phyloP scores from a whole-genome alignment of 2,113 vertebrate genomes.

The Hipposideros armiger region DNA sequence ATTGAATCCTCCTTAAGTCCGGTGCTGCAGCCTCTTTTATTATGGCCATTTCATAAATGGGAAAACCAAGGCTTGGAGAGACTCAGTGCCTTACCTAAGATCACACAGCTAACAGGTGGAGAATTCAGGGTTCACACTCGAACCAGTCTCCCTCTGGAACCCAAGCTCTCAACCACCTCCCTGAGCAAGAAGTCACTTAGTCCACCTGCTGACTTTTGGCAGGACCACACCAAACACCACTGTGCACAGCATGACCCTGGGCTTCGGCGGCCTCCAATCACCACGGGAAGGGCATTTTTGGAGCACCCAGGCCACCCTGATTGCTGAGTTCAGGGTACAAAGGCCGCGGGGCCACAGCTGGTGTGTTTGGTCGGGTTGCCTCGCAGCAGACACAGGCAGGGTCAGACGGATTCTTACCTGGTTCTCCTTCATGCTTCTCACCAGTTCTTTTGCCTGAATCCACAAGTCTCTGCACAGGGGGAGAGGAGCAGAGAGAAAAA shows the following conservation, averaged over 20 bases:
- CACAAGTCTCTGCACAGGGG: conserved; percentile 83
- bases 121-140: background rate
- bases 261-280: background rate
- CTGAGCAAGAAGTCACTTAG: background rate
- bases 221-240: no score
- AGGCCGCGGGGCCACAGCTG: accelerated
- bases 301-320: background rate
- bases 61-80: background rate
- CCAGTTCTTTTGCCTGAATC: conserved; percentile 83
- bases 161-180: background rate
- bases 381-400: accelerated
- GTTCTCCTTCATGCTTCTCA: conserved; percentile 84
- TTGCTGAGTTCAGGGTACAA: background rate
- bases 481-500: conserved; percentile 32
- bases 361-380: background rate
- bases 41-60: background rate
- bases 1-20: background rate
- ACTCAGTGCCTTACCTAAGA: background rate
- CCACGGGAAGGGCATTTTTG: background rate
- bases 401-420: conserved; percentile 76
- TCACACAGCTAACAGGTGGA: background rate
- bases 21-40: background rate
- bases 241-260: background rate
- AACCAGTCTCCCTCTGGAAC: background rate
- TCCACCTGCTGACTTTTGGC: background rate